A percentile compares a stretch with the other conserved stretches of the same genome.
Evolutionary conservation across 2,888 invertebrate genomes (phyloP).

Genomic region (Drosophila cracens): DNA sequence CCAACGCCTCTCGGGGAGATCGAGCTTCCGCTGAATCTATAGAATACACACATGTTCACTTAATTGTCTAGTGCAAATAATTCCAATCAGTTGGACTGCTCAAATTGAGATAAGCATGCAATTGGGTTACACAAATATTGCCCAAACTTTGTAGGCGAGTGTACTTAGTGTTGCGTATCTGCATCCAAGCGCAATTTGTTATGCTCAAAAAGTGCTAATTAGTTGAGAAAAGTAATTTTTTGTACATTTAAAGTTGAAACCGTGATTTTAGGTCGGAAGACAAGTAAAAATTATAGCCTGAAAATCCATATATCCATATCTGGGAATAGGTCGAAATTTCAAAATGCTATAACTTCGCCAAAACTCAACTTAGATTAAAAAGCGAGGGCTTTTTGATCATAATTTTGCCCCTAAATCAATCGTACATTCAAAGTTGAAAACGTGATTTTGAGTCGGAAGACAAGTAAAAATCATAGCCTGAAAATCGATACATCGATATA

Average conservation of each 20-base stretch:
- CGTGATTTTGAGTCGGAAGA: too few species aligned
- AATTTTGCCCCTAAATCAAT: too few species aligned
- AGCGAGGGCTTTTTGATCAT: too few species aligned
- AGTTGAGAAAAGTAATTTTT: conserved; percentile 15
- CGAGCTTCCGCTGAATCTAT: not conserved
- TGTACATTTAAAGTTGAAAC: too few species aligned
- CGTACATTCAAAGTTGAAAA: too few species aligned
- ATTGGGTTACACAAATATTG: conserved; percentile 66
- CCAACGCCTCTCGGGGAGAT: conserved; percentile 11
- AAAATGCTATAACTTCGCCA: too few species aligned
- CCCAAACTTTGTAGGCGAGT: conserved; percentile 34
- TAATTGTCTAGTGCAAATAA: conserved; percentile 12
- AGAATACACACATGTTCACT: conserved; percentile 2
- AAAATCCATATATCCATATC: too few species aligned
- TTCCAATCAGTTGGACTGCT: conserved; percentile 8
- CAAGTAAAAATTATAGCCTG: too few species aligned
- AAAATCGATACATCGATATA: too few species aligned
- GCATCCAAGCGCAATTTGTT: conserved; percentile 13
- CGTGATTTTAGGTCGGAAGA: too few species aligned
- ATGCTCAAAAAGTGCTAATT: conserved; percentile 41
- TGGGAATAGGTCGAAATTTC: too few species aligned
- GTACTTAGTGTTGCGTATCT: conserved; percentile 23
- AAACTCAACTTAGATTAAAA: fast-evolving
- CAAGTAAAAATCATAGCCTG: too few species aligned
- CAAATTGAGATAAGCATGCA: conserved; percentile 13